Base-by-base conservation (phyloP, 2,888 invertebrate genomes). In the Apamea anceps region DNA sequence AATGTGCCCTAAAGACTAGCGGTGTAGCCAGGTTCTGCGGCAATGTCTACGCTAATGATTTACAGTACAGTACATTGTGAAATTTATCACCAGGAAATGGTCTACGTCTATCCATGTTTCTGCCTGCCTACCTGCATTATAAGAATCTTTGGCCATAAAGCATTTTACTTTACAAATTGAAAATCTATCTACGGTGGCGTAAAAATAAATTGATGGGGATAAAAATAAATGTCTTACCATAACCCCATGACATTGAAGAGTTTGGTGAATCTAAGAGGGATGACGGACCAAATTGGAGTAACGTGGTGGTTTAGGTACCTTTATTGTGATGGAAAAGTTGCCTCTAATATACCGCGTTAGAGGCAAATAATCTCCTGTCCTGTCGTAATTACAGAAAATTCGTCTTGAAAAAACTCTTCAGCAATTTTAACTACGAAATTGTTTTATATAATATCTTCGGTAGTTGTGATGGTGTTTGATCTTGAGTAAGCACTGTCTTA, bases 191-290 rank as follows among this genome's bases (percentile, higher is more conserved):
- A 45, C 45, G 57, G 28, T 45, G 63, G n/a, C 21, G 65, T 60
- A 60, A 15, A 77, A 82, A 84, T 66, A 82, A 65, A 84, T 85
- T 67, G 67, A 67, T 57, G 67, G 51, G 66, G 66, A 37, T 32
- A 3, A 60, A n/a, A 45, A 84, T 67, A 77, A 85, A 86, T 85
- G 57, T 42, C 12, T 48, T 51, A 15, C 71, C 71, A 77, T 82
- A 85, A 84, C 82, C 42, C 66, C 25, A 57, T 71, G 84, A 77
- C 82, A 67, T 72, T 86, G 82, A 84, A 74, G 73, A 84, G 71
- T 86, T 74, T 67, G 48, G 6, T 57, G 51, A 45, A 65, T 51
- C n/a, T n/a, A n/a, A 67, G 73, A 85, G 37, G 18, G 66, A 82
- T 82, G 62, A 51, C 42, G 15, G n/a, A 75, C 15, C 4, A 37